Evolutionary conservation across 2,888 invertebrate species (phyloP).

Genomic region (Idaea biselata): DNA sequence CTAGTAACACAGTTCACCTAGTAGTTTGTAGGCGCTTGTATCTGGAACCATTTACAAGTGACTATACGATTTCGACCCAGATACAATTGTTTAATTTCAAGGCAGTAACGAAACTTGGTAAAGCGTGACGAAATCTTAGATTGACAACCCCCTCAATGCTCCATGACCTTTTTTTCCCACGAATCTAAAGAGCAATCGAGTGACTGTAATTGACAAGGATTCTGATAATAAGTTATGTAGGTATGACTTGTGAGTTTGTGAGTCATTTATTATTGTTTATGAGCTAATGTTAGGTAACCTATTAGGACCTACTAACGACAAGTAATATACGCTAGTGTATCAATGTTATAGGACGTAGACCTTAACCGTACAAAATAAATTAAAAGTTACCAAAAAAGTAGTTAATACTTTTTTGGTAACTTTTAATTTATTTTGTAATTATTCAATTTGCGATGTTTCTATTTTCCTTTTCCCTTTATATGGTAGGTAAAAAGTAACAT

Average conservation of each 20-base stretch:
- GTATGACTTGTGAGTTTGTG: slow-evolving; percentile 16
- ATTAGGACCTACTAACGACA: too few species aligned
- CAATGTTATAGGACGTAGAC: too few species aligned
- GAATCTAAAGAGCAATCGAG: slow-evolving; percentile 33
- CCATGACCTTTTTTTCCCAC: slow-evolving; percentile 39
- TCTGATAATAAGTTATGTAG: slow-evolving; percentile 14
- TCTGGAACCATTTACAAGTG: slow-evolving; percentile 28
- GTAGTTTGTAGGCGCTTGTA: too few species aligned
- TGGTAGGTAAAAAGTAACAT: neutral
- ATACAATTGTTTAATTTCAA: slow-evolving; percentile 61
- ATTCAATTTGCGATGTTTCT: neutral
- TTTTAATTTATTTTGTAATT: neutral
- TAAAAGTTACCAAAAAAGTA: neutral
- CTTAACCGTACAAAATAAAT: neutral
- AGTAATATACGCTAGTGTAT: too few species aligned
- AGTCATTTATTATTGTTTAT: slow-evolving; percentile 18
- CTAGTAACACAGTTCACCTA: slow-evolving; percentile 13
- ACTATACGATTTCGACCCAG: slow-evolving; percentile 53
- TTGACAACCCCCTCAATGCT: slow-evolving; percentile 38
- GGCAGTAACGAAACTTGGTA: slow-evolving; percentile 33
- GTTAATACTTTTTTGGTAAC: too few species aligned
- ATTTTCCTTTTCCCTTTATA: neutral
- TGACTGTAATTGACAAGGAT: slow-evolving; percentile 25
- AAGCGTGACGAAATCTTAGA: slow-evolving; percentile 28
- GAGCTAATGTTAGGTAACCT: too few species aligned